Evolutionary conservation across 1,140 invertebrate genomes (phyloP).

Genomic region (Eupristina koningsbergeri): DNA sequence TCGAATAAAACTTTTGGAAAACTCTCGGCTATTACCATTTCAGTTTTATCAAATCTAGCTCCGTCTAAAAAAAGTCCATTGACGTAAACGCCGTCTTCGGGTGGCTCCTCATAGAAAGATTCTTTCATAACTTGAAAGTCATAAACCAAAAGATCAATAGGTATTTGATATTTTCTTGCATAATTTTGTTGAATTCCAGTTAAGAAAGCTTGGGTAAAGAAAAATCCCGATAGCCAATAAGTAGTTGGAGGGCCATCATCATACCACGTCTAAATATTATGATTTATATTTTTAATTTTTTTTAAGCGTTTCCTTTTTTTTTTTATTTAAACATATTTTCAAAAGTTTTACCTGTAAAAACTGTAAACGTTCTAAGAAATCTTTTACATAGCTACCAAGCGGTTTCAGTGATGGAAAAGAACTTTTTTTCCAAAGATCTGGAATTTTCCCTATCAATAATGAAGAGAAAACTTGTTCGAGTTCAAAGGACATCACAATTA

Average conservation of each 20-base stretch:
- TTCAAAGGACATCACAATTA: slow-evolving; percentile 88
- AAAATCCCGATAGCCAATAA: slow-evolving; percentile 96
- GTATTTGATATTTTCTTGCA: slow-evolving; percentile 91
- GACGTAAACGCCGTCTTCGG: slow-evolving; percentile 88
- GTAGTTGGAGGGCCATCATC: slow-evolving; percentile 84
- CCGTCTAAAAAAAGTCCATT: slow-evolving; percentile 91
- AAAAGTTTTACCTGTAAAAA: slow-evolving; percentile 80
- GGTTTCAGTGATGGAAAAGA: slow-evolving; percentile 96
- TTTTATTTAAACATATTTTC: not conserved
- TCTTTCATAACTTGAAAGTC: slow-evolving; percentile 79
- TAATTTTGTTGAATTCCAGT: slow-evolving; percentile 95
- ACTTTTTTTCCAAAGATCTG: slow-evolving; percentile 85
- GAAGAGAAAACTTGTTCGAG: slow-evolving; percentile 90
- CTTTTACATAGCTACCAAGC: slow-evolving; percentile 89
- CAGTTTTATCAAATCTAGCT: slow-evolving; percentile 84
- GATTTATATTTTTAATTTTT: not conserved
- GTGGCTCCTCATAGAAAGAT: slow-evolving; percentile 70
- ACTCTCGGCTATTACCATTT: slow-evolving; percentile 84
- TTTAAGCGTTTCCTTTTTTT: not conserved
- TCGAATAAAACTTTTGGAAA: slow-evolving; percentile 88
- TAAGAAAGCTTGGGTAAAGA: slow-evolving; percentile 95
- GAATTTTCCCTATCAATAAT: slow-evolving; percentile 88
- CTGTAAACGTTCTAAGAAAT: slow-evolving; percentile 86
- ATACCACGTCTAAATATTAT: slow-evolving; percentile 82
- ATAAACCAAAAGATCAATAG: slow-evolving; percentile 91